Conservation (phyloP, 2,797 vertebrate genomes). For the Epinephelus coioides region DNA sequence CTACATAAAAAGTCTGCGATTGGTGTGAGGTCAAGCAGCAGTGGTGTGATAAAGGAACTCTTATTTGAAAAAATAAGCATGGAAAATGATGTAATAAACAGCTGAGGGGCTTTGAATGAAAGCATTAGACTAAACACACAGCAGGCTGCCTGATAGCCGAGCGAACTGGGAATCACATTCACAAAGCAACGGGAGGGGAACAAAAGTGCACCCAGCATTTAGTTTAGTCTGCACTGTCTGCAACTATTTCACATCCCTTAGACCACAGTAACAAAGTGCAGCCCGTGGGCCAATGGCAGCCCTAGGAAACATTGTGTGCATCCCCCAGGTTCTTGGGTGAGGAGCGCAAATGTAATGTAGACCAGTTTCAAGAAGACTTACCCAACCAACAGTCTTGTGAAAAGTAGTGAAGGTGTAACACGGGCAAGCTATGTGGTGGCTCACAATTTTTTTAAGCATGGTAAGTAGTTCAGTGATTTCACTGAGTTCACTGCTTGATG, state of each 20-base stretch:
- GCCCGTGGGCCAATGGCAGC: no score
- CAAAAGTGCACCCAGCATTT: slow-evolving; percentile 28
- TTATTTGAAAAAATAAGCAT: slow-evolving; percentile 69
- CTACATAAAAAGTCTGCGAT: slow-evolving; percentile 62
- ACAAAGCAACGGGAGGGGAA: slow-evolving; percentile 38
- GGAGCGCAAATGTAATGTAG: no score
- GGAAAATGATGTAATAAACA: slow-evolving; percentile 73
- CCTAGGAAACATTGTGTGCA: no score
- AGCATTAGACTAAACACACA: slow-evolving; percentile 69
- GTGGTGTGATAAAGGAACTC: slow-evolving; percentile 61
- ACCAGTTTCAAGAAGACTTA: no score
- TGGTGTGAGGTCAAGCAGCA: slow-evolving; percentile 63
- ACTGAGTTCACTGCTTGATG: no score
- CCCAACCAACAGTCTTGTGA: no score
- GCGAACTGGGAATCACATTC: slow-evolving; percentile 42
- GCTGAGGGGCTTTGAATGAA: slow-evolving; percentile 60
- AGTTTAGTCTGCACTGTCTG: slow-evolving; percentile 10
- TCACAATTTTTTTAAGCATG: no score
- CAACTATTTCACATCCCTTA: slow-evolving; percentile 3
- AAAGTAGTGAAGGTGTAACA: no score
- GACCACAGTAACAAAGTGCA: no score
- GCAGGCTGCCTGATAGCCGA: slow-evolving; percentile 35
- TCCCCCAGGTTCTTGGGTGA: no score
- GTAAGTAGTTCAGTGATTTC: no score
- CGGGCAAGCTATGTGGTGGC: no score